Evolutionary conservation across 2,113 vertebrate species (phyloP).

Genomic region (Nibea albiflora): DNA sequence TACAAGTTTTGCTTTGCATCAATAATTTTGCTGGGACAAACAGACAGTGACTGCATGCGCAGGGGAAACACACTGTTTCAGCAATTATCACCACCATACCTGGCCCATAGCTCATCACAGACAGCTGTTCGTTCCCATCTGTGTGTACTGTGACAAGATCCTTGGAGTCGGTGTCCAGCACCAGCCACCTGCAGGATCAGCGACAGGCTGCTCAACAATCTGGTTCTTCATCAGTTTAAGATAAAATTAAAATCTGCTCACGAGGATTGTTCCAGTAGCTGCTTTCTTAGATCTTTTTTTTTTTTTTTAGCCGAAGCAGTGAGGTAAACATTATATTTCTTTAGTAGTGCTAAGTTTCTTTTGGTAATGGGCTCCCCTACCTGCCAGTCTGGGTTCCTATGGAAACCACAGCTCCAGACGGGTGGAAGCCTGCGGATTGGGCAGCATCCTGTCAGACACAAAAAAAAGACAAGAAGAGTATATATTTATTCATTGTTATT

Average conservation of each 20-base stretch:
- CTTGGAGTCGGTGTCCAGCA: constrained; percentile 97
- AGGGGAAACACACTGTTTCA: not conserved
- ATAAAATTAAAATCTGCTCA: not conserved
- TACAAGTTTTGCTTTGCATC: not conserved
- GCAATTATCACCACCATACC: constrained; percentile 80
- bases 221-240: not conserved
- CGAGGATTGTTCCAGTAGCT: not conserved
- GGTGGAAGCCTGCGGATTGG: constrained; percentile 96
- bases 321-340: not conserved
- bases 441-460: constrained; percentile 89
- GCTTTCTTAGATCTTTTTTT: not conserved
- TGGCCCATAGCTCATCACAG: constrained; percentile 94
- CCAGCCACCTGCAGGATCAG: constrained; percentile 92
- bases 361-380: constrained; percentile 69
- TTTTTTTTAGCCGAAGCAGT: not conserved
- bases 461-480: constrained; percentile 27
- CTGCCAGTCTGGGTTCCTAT: constrained; percentile 96
- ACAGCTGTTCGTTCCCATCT: constrained; percentile 97
- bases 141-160: constrained; percentile 98
- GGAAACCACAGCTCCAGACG: constrained; percentile 93
- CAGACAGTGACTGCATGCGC: not conserved
- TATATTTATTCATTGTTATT: not conserved
- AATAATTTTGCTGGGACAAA: not conserved
- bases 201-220: constrained; percentile 11
- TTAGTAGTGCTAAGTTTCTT: not conserved